These are phyloP conservation scores for Maccullochella peelii DNA, from an alignment of 2,113 vertebrate genomes.

Conservation along the genomic window DNA sequence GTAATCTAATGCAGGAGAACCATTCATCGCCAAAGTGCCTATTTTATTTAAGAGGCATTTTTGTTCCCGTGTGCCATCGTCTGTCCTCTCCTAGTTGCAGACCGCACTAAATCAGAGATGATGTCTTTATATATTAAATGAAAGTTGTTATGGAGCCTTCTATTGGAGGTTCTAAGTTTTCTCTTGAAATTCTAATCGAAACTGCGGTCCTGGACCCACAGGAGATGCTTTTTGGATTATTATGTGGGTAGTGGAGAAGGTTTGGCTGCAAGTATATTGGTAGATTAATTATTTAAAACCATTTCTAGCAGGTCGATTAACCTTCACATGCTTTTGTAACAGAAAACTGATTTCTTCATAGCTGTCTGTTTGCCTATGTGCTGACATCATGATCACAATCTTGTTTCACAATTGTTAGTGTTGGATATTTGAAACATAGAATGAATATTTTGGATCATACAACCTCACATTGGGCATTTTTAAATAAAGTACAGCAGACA, in stretches of 20 bases:
- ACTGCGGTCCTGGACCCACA: not conserved
- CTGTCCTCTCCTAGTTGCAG: conserved; percentile 19
- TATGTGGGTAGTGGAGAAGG: not conserved
- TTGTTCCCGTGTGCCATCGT: conserved; percentile 16
- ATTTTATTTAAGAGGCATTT: conserved; percentile 36
- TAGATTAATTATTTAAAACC: conserved; percentile 31
- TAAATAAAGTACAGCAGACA: not conserved
- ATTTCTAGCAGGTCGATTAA: conserved; percentile 16
- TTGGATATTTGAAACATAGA: not conserved
- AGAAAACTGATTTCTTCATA: conserved; percentile 1
- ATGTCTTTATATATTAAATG: conserved; percentile 32
- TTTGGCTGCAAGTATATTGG: conserved; percentile 26
- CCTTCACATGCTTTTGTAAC: conserved; percentile 19
- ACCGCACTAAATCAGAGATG: conserved; percentile 24
- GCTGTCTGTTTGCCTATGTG: not conserved
- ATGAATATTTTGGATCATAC: not conserved
- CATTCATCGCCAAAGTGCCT: conserved; percentile 47
- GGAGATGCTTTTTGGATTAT: conserved; percentile 8
- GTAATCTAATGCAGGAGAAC: conserved; percentile 53
- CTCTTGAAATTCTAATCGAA: conserved; percentile 22
- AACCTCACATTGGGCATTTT: not conserved
- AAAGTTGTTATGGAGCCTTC: conserved; percentile 33
- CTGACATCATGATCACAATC: not conserved
- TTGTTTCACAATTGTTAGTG: not conserved
- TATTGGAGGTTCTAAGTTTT: conserved; percentile 12